Evolutionary conservation across 2,113 vertebrate species (phyloP).

Genomic region (Ceyx melanurus): DNA sequence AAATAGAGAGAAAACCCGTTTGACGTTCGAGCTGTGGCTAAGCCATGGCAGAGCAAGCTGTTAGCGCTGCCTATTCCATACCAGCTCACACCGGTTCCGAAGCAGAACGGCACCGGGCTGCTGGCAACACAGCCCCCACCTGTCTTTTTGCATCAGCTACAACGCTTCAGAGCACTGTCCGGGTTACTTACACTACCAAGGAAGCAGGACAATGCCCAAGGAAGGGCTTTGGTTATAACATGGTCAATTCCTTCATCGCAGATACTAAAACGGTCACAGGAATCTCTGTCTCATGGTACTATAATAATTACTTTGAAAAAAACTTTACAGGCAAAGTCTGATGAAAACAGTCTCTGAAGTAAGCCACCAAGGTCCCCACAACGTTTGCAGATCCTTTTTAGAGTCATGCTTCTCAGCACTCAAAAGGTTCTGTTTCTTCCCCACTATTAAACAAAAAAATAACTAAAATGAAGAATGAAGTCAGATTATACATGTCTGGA

Average conservation of each 20-base stretch:
- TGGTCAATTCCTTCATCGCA: neutral
- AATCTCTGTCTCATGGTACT: neutral
- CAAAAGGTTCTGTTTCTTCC: neutral
- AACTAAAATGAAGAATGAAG: neutral
- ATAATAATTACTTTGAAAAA: neutral
- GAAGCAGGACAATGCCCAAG: neutral
- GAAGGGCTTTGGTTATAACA: neutral
- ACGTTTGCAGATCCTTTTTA: neutral
- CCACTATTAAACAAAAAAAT: neutral
- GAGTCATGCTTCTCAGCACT: neutral
- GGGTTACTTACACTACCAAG: rapidly evolving
- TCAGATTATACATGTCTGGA: neutral
- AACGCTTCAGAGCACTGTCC: neutral
- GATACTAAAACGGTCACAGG: neutral
- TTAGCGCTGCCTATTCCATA: rapidly evolving
- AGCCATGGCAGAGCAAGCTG: neutral
- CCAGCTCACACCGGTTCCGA: neutral
- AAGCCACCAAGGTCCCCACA: neutral
- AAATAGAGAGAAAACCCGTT: rapidly evolving
- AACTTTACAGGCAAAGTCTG: neutral
- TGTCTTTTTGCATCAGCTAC: neutral
- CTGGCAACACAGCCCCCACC: rapidly evolving
- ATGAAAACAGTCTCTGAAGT: neutral
- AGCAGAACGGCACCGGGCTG: too few species aligned
- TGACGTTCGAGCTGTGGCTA: rapidly evolving